Base-by-base conservation (phyloP, 23 tunicate genomes). In the Ascidia mentula region DNA sequence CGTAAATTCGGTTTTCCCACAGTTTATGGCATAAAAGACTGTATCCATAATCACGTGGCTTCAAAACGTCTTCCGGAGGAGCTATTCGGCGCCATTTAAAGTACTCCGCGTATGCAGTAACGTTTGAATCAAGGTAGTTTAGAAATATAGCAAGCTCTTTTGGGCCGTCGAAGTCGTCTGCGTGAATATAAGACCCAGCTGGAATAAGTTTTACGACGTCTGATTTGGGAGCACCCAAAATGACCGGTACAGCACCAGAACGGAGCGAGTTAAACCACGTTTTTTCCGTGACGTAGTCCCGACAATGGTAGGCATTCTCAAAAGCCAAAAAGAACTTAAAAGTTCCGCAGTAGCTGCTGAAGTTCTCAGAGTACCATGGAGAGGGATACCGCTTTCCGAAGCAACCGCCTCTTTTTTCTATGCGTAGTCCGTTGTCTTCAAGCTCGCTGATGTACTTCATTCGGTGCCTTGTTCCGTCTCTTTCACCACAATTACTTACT, bases 271-370 rank as follows among this genome's bases (percentile, higher is more conserved):
- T 82, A 13, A 35, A 30, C 79, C 45, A 72, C 9, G 72, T 30
- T 69, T 82, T 82, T 82, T 82, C 85, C 0, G 77, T 82, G 35
- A 77, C 45, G 26, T 77, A 77, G 34, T 77, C 81, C n/a, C 70
- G 69, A 53, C 81, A 77, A 32, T 77, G 81, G 34, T 38, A n/a
- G 6, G 38, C 81, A 28, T 77, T 77, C 36, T 77, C 81, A 42
- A 77, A 77, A 40, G 81, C 81, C 18, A 77, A 53, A 34, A 15
- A 77, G 38, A 77, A 77, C 42, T 74, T 74, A 36, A 37, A 74
- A 28, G 65, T 53, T 9, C 13, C 65, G 24, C 28, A 53, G 24
- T 53, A 53, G 2, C 24, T 28, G 22, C 65, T 53, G 13, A 53
- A 53, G 24, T 26, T 9, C 4, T 53, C 65, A 3, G 65, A 53